Conservation (phyloP, 2,113 vertebrate species). For the Oreamnos americanus region DNA sequence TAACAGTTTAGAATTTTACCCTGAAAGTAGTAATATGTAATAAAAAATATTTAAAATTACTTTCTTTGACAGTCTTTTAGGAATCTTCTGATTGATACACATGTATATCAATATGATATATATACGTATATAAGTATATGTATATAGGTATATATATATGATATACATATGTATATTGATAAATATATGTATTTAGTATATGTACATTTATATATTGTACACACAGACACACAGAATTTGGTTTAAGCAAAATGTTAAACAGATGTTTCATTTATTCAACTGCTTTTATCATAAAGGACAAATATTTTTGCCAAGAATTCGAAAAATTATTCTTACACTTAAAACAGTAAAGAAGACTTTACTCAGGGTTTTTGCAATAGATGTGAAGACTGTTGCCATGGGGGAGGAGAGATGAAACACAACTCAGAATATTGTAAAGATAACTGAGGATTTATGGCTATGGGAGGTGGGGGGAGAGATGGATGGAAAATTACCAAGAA, state of each 20-base stretch:
- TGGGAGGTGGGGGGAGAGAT: accelerated
- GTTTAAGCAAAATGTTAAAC: not conserved
- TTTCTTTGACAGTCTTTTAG: not conserved
- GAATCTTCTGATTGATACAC: not conserved
- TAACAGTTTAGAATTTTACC: not conserved
- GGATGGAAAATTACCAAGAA: not conserved
- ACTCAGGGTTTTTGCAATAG: not conserved
- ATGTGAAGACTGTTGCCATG: not conserved
- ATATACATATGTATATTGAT: no score
- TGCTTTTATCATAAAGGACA: not conserved
- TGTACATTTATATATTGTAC: not conserved
- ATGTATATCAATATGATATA: not conserved
- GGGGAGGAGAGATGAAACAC: not conserved
- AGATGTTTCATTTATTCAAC: not conserved
- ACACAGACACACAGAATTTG: not conserved
- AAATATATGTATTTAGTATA: not conserved
- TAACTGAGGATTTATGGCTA: not conserved
- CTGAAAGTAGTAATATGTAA: not conserved
- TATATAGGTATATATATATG: no score
- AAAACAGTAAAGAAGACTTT: not conserved
- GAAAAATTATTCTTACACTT: not conserved
- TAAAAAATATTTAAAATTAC: not conserved
- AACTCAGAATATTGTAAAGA: not conserved
- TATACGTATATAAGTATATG: no score
- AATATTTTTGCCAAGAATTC: not conserved